phyloP scores from a whole-genome alignment of 2,113 vertebrate genomes.

The Syngnathus typhle region DNA sequence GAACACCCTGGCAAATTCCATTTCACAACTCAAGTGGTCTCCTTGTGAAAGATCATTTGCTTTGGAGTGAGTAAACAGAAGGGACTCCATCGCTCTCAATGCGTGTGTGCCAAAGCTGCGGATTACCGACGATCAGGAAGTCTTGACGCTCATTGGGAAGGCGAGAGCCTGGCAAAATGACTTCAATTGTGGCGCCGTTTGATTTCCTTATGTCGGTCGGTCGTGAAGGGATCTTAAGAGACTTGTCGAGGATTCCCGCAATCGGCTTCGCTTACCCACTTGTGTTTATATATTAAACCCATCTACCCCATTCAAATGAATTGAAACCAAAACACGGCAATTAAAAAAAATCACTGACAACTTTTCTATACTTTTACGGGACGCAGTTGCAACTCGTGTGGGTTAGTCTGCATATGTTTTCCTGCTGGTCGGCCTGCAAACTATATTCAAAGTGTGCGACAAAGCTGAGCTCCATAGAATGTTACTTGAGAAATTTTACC shows the following conservation, averaged over 20 bases:
- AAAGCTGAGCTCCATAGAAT: background rate
- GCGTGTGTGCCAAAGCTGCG: constrained; percentile 81
- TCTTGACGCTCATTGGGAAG: constrained; percentile 82
- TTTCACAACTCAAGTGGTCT: constrained; percentile 99
- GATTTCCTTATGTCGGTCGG: constrained; percentile 17
- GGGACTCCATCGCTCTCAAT: constrained; percentile 91
- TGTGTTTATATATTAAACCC: background rate
- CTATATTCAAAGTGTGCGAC: too few relatives aligned
- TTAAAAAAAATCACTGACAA: too few relatives aligned
- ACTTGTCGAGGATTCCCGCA: constrained; percentile 1
- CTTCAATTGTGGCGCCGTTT: constrained; percentile 19
- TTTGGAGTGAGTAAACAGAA: constrained; percentile 93
- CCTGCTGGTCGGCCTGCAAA: background rate
- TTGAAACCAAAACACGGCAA: too few relatives aligned
- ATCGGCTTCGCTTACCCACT: background rate
- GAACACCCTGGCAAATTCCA: constrained; percentile 89
- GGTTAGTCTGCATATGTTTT: background rate
- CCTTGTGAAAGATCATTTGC: constrained; percentile 96
- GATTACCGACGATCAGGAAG: constrained; percentile 88
- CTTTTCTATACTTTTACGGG: too few relatives aligned
- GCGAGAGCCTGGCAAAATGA: constrained; percentile 67
- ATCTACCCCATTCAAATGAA: too few relatives aligned
- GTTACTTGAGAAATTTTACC: background rate
- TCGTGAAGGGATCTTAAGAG: constrained; percentile 1
- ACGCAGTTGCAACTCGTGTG: background rate